These are phyloP conservation scores for Scomber scombrus DNA, from an alignment of 2,113 vertebrate genomes.

Conservation along the genomic window DNA sequence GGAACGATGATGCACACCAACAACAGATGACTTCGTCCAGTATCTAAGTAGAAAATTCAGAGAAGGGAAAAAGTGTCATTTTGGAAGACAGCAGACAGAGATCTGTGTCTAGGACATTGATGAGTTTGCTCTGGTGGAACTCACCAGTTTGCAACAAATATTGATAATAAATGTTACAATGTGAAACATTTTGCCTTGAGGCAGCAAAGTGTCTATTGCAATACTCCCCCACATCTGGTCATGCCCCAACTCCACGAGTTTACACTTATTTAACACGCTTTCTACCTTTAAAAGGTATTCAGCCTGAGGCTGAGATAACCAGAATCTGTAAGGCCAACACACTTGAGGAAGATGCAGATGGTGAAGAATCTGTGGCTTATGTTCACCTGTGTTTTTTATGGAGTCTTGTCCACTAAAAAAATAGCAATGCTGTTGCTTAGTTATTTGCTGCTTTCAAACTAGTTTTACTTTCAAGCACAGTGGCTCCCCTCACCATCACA, in stretches of 20 bases:
- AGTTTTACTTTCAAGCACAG: background rate
- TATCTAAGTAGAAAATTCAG: constrained; percentile 38
- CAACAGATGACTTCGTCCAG: constrained; percentile 1
- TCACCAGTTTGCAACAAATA: constrained; percentile 4
- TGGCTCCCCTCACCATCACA: constrained; percentile 6
- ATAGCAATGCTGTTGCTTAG: constrained; percentile 1
- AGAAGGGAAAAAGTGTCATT: constrained; percentile 5
- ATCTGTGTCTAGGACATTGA: constrained; percentile 35
- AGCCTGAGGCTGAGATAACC: constrained; percentile 34
- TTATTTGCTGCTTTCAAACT: constrained; percentile 2
- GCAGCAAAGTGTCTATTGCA: constrained; percentile 21
- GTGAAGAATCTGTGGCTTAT: background rate
- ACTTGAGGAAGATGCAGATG: constrained; percentile 25
- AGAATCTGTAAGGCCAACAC: constrained; percentile 10
- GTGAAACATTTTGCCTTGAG: constrained; percentile 29
- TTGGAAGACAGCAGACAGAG: constrained; percentile 7
- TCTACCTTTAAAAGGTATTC: constrained; percentile 20
- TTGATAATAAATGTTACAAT: constrained; percentile 29
- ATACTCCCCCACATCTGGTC: constrained; percentile 1
- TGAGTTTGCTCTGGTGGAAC: background rate
- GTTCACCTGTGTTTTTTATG: background rate
- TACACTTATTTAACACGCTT: constrained; percentile 33
- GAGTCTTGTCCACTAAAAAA: constrained; percentile 6
- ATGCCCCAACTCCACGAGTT: constrained; percentile 1
- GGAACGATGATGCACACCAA: constrained; percentile 46